Evolutionary conservation across 37 sponge, comb jelly and placozoan species (phyloP).

Genomic region (Petrosia ficiformis): DNA sequence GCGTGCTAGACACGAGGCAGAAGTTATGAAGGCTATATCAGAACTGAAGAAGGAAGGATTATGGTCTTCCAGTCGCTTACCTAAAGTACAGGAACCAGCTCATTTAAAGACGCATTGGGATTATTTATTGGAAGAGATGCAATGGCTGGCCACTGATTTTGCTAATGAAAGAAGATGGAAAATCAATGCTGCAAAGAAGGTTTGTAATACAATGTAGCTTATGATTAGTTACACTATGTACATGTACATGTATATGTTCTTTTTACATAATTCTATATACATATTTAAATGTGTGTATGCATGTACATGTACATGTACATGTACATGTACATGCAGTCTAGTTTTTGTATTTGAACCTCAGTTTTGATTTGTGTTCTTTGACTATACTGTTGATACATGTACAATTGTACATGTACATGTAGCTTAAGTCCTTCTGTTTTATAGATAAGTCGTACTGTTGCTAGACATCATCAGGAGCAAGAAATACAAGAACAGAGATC

Average conservation of each 20-base stretch:
- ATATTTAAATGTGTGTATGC: background rate
- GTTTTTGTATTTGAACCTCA: background rate
- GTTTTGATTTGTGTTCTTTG: background rate
- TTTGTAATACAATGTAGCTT: conserved; percentile 11
- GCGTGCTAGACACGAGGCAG: conserved; percentile 89
- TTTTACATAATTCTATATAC: background rate
- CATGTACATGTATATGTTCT: conserved; percentile 2
- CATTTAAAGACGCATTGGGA: conserved; percentile 87
- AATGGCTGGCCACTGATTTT: conserved; percentile 96
- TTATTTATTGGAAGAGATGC: conserved; percentile 96
- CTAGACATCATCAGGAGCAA: conserved; percentile 73
- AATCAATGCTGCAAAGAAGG: conserved; percentile 78
- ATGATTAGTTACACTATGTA: background rate
- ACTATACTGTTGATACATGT: background rate
- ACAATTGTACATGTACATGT: too few relatives aligned
- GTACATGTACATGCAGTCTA: background rate
- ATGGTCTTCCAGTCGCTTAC: conserved; percentile 92
- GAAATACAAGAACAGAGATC: conserved; percentile 41
- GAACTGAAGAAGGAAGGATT: conserved; percentile 89
- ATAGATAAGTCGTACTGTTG: conserved; percentile 69
- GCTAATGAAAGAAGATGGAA: conserved; percentile 94
- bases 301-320: conserved; percentile 11
- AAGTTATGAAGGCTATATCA: conserved; percentile 80
- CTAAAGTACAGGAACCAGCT: conserved; percentile 86
- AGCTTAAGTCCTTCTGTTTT: background rate